phyloP scores from a whole-genome alignment of 2,888 invertebrate species.

The Epinotia ramella region DNA sequence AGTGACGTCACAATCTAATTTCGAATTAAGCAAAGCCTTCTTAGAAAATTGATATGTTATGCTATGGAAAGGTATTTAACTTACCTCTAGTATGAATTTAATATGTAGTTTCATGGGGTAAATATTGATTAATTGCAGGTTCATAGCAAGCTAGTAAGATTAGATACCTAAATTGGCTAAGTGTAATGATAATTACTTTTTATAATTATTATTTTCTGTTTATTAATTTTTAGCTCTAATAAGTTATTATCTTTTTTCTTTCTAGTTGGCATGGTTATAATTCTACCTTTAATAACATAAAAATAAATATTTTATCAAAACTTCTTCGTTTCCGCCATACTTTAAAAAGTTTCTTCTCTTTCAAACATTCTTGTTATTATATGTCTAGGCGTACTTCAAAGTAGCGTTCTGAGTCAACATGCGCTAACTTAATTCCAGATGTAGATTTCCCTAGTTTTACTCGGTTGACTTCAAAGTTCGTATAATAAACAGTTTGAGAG shows the following conservation, averaged over 20 bases:
- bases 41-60: slow-evolving; percentile 20
- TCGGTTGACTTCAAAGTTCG: slow-evolving; percentile 10
- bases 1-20: slow-evolving; percentile 37
- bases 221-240: too few relatives aligned
- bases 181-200: too few relatives aligned
- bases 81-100: slow-evolving; percentile 16
- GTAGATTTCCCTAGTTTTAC: slow-evolving; percentile 26
- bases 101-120: not conserved
- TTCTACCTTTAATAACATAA: too few relatives aligned
- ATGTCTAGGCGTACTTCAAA: slow-evolving; percentile 31
- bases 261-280: too few relatives aligned
- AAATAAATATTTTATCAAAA: not conserved
- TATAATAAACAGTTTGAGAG: slow-evolving; percentile 6
- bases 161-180: too few relatives aligned
- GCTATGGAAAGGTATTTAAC: slow-evolving; percentile 1
- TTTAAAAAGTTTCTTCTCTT: slow-evolving; percentile 3
- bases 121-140: not conserved
- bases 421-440: slow-evolving; percentile 29
- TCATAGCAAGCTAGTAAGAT: not conserved
- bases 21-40: slow-evolving; percentile 36
- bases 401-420: slow-evolving; percentile 30
- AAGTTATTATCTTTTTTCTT: too few relatives aligned
- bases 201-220: too few relatives aligned
- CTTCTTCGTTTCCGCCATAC: not conserved
- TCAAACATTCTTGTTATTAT: slow-evolving; percentile 18